phyloP scores from a whole-genome alignment of 2,888 invertebrate genomes.

The Dascillus cervinus region DNA sequence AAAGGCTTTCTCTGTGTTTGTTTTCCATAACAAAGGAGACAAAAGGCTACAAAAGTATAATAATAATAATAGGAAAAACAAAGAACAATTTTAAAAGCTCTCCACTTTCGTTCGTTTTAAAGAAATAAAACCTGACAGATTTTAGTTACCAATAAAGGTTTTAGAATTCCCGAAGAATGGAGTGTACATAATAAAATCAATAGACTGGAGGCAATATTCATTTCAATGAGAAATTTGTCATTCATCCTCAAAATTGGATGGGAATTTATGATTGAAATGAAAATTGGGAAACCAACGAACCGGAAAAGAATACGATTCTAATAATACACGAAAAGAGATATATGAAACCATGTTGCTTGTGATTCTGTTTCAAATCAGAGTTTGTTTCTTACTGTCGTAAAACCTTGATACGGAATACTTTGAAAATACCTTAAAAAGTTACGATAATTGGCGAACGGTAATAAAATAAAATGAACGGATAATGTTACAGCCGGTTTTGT shows the following conservation, averaged over 20 bases:
- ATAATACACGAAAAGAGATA: constrained; percentile 34
- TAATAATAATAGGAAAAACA: background rate
- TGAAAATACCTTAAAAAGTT: constrained; percentile 33
- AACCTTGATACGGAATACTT: constrained; percentile 28
- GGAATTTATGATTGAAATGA: constrained; percentile 44
- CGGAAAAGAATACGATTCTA: constrained; percentile 38
- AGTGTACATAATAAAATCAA: constrained; percentile 34
- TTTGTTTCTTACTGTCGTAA: constrained; percentile 29
- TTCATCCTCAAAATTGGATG: constrained; percentile 44
- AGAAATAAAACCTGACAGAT: constrained; percentile 17
- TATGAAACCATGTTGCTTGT: constrained; percentile 18
- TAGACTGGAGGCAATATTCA: constrained; percentile 41
- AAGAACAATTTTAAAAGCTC: constrained; percentile 8
- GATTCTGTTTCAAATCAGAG: constrained; percentile 24
- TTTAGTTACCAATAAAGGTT: constrained; percentile 22
- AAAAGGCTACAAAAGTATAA: background rate
- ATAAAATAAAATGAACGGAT: constrained; percentile 34
- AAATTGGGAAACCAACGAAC: constrained; percentile 34
- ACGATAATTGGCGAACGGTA: constrained; percentile 30
- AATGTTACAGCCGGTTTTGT: constrained; percentile 28
- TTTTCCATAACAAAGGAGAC: background rate
- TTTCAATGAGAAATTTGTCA: constrained; percentile 44
- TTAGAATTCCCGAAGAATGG: constrained; percentile 27
- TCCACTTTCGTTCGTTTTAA: no score
- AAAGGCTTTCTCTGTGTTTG: background rate